Conservation (phyloP, 2,888 invertebrate genomes). For the Cetonia aurata region DNA sequence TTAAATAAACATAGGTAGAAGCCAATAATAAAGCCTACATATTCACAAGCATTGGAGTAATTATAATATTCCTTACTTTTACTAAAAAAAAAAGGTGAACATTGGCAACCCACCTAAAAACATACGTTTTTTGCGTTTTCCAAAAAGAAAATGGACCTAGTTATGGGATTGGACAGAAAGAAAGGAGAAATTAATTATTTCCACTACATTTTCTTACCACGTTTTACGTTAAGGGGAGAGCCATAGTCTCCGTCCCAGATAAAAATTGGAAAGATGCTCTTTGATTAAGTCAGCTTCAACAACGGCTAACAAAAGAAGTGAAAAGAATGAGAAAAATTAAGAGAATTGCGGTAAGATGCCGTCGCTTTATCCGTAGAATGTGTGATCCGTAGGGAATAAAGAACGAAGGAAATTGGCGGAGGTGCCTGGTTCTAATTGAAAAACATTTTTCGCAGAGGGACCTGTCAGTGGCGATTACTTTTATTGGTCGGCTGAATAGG, state of each 20-base stretch:
- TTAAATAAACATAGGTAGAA: too few relatives aligned
- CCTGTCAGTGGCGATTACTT: constrained; percentile 13
- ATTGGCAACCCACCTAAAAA: too few relatives aligned
- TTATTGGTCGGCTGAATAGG: constrained; percentile 15
- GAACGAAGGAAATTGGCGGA: constrained; percentile 9
- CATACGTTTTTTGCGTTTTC: too few relatives aligned
- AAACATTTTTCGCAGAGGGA: constrained; percentile 16
- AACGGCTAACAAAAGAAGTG: constrained; percentile 18
- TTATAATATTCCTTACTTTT: too few relatives aligned
- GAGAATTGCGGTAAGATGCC: constrained; percentile 23
- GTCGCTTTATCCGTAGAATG: constrained; percentile 14
- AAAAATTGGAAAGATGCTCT: constrained; percentile 32
- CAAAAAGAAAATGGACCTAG: too few relatives aligned
- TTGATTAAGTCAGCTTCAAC: constrained; percentile 29
- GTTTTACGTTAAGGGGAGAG: neutral
- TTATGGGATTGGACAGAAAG: too few relatives aligned
- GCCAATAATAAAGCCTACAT: too few relatives aligned
- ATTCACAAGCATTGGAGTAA: too few relatives aligned
- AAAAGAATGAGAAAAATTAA: constrained; percentile 27
- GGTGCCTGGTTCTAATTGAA: constrained; percentile 28
- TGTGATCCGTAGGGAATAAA: constrained; percentile 20
- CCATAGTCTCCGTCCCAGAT: constrained; percentile 12
- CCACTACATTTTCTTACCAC: neutral
- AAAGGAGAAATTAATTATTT: constrained; percentile 7
- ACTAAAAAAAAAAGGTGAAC: too few relatives aligned